Percentiles rank a stretch among this genome's conserved stretches.
These are phyloP conservation scores for Mayetiola destructor DNA, from an alignment of 2,888 invertebrate genomes.

Conservation along the genomic window DNA sequence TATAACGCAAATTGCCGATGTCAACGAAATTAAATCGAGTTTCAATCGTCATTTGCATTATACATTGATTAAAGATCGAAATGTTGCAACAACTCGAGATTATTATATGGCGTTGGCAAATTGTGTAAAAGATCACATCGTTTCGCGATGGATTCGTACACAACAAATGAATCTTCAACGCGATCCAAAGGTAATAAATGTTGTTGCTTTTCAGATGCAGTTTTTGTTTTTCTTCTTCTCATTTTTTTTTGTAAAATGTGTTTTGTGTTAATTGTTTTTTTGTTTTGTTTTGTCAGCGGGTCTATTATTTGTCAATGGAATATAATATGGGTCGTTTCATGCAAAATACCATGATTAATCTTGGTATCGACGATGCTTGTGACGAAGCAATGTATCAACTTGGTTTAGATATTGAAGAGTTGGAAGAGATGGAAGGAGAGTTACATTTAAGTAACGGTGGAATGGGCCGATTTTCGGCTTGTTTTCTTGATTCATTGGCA, in stretches of 20 bases:
- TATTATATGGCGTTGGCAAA: slow-evolving; percentile 2
- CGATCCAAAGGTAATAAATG: slow-evolving; percentile 3
- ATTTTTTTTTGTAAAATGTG: too few relatives aligned
- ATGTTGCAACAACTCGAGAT: neutral
- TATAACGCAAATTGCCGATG: neutral
- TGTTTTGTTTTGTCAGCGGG: neutral
- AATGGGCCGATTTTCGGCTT: slow-evolving; percentile 3
- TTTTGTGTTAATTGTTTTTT: neutral
- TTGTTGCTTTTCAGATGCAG: neutral
- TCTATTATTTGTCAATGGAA: neutral
- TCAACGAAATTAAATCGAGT: neutral
- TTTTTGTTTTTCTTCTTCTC: too few relatives aligned
- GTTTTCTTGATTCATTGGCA: neutral
- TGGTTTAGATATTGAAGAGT: neutral
- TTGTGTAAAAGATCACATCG: slow-evolving; percentile 1
- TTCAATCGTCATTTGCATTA: slow-evolving; percentile 13
- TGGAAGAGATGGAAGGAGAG: neutral
- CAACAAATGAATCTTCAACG: neutral
- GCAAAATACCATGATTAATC: slow-evolving; percentile 1
- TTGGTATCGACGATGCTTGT: slow-evolving; percentile 5
- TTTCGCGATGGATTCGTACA: slow-evolving; percentile 6
- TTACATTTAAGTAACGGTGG: neutral
- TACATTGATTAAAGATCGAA: slow-evolving; percentile 7
- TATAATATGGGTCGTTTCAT: slow-evolving; percentile 8
- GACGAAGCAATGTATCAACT: slow-evolving; percentile 5